Base-by-base conservation (phyloP, 2,113 vertebrate genomes). In the Bujurquina vittata region DNA sequence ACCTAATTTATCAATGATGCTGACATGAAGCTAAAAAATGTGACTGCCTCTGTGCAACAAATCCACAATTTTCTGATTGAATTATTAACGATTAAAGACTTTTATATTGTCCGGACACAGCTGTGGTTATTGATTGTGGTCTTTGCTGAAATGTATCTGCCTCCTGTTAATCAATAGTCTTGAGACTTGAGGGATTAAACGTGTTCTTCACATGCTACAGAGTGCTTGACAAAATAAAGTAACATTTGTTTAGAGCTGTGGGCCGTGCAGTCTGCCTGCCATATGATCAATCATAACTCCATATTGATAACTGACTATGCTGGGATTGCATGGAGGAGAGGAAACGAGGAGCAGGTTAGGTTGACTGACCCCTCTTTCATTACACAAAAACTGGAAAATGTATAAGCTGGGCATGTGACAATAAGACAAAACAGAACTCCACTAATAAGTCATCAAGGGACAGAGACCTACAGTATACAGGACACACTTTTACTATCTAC, bases 1-100 rank as follows among this genome's bases (percentile, higher is more conserved):
- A 15, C n/a, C 20, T n/a, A 43, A 76, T 74, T 61, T 26, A 63
- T 75, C 58, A 81, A 14, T 61, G n/a, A 80, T 72, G 37, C 69
- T 69, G 62, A 62, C 7, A 77, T 23, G 18, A 76, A 20, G 43
- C 54, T n/a, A 20, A 60, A 10, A 60, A 77, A 79, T 12, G 26
- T 72, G 67, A 72, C 46, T 54, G 67, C 67, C 46, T 9, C 46
- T 72, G 46, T 72, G 46, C 67, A 72, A 72, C 67, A 35, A n/a
- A 79, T 67, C 26, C 74, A 57, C 54, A 11, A 74, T 80, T 40
- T 65, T 63, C 65, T 73, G 55, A 76, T 59, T 79, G 18, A 89
- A 82, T 84, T 67, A 84, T 89, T 87, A 86, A 84, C 88, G 82
- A 93, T 87, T 85, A 88, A 92, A 94, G 72, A 80, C 60, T 92